These are phyloP conservation scores for Sorex maritimensis DNA, from an alignment of 2,797 vertebrate genomes.

Conservation along the genomic window DNA sequence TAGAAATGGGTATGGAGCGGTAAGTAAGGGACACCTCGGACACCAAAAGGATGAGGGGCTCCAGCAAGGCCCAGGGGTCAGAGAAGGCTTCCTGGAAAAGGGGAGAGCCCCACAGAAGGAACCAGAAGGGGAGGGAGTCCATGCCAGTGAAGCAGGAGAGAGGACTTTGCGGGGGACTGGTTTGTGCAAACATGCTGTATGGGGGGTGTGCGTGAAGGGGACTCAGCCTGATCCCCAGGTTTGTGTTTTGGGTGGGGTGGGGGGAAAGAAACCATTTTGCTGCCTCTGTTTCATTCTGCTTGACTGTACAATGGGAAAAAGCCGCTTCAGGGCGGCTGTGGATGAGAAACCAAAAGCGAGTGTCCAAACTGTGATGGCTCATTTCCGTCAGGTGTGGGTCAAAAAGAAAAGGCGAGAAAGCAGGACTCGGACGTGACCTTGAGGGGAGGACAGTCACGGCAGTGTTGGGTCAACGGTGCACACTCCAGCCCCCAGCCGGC, in stretches of 20 bases:
- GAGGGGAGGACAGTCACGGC: background rate
- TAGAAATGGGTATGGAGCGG: rapidly evolving
- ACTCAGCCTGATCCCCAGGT: no score
- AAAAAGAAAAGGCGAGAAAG: conserved; percentile 12
- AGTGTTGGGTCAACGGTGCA: background rate
- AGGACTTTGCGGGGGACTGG: background rate
- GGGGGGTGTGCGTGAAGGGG: background rate
- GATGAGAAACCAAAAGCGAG: conserved; percentile 36
- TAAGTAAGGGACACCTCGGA: background rate
- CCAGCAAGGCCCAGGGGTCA: background rate
- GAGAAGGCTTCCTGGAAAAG: background rate
- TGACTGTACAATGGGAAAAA: background rate
- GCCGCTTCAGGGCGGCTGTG: background rate
- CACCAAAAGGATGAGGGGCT: background rate
- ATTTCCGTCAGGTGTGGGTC: conserved; percentile 4
- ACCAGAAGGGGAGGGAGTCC: background rate
- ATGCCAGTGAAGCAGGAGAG: background rate
- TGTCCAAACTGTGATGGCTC: background rate
- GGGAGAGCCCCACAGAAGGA: background rate
- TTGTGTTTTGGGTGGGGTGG: background rate
- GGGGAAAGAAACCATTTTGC: background rate
- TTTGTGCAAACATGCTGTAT: no score
- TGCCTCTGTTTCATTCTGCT: conserved; percentile 21
- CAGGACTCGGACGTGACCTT: background rate
- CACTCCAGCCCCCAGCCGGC: background rate